phyloP scores from a whole-genome alignment of 2,113 vertebrate genomes.

The Prolemur simus region DNA sequence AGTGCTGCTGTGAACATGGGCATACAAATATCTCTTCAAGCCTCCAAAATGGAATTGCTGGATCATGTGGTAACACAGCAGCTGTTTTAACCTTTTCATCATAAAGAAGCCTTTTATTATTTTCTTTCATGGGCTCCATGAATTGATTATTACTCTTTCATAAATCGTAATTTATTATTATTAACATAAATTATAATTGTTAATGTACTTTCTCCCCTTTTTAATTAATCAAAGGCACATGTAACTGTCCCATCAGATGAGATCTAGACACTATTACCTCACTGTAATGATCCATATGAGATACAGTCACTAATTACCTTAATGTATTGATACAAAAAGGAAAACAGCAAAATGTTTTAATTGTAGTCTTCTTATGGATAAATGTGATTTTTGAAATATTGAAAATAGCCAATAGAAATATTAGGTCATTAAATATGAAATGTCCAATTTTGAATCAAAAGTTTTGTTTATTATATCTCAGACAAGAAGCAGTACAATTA shows the following conservation, averaged over 20 bases:
- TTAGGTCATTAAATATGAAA: too few relatives aligned
- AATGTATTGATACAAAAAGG: not conserved
- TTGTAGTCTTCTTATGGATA: not conserved
- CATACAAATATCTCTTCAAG: not conserved
- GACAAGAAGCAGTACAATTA: too few relatives aligned
- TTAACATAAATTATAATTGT: conserved; percentile 7
- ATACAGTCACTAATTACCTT: not conserved
- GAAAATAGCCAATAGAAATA: not conserved
- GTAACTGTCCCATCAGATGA: not conserved
- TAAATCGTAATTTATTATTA: conserved; percentile 12
- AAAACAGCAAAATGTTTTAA: not conserved
- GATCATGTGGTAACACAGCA: not conserved
- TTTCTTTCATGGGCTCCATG: not conserved
- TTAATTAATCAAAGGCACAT: conserved; percentile 21
- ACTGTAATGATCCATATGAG: not conserved
- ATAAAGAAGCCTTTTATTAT: not conserved
- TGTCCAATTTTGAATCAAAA: too few relatives aligned
- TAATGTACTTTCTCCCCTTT: conserved; percentile 10
- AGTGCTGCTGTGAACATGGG: not conserved
- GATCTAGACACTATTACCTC: not conserved
- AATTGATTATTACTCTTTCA: not conserved
- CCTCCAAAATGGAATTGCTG: not conserved
- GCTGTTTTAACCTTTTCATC: conserved; percentile 32
- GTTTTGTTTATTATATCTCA: too few relatives aligned
- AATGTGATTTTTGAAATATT: conserved; percentile 39